Evolutionary conservation across 2,113 vertebrate species (phyloP).

Genomic region (Lepus timidus): DNA sequence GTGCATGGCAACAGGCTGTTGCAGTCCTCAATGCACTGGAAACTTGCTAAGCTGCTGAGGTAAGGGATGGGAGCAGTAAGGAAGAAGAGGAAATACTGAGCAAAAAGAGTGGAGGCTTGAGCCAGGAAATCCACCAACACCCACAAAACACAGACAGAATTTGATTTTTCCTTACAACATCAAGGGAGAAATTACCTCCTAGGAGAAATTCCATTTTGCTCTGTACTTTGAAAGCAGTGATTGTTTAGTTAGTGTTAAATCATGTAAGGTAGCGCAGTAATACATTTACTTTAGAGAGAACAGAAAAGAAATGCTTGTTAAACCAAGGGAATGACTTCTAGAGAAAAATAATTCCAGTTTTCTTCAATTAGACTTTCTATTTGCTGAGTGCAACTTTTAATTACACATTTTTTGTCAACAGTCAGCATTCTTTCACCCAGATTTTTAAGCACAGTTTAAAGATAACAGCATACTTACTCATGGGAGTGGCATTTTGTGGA

Average conservation of each 20-base stretch:
- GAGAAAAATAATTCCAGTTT: constrained; percentile 39
- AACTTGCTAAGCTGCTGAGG: background rate
- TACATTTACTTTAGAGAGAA: constrained; percentile 57
- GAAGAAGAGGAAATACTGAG: background rate
- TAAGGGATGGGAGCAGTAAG: rapidly evolving
- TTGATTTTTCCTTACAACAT: background rate
- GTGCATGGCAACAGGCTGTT: too few relatives aligned
- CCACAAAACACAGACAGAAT: background rate
- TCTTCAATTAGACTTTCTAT: constrained; percentile 78
- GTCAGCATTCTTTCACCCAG: constrained; percentile 64
- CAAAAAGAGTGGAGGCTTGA: rapidly evolving
- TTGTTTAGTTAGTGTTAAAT: constrained; percentile 68
- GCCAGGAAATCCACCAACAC: too few relatives aligned
- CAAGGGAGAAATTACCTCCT: background rate
- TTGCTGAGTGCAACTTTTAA: constrained; percentile 75
- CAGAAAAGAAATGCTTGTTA: constrained; percentile 72
- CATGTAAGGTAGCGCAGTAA: constrained; percentile 56
- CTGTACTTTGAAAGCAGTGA: background rate
- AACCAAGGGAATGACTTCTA: constrained; percentile 68
- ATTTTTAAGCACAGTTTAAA: constrained; percentile 59
- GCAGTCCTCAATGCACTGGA: rapidly evolving
- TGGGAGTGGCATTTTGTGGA: background rate
- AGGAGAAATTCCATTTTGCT: background rate
- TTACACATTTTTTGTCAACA: constrained; percentile 64
- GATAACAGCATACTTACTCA: constrained; percentile 61